Evolutionary conservation across 2,113 vertebrate species (phyloP), one percentile per base, ranked within the genome.

Genomic region (Cromileptes altivelis): DNA sequence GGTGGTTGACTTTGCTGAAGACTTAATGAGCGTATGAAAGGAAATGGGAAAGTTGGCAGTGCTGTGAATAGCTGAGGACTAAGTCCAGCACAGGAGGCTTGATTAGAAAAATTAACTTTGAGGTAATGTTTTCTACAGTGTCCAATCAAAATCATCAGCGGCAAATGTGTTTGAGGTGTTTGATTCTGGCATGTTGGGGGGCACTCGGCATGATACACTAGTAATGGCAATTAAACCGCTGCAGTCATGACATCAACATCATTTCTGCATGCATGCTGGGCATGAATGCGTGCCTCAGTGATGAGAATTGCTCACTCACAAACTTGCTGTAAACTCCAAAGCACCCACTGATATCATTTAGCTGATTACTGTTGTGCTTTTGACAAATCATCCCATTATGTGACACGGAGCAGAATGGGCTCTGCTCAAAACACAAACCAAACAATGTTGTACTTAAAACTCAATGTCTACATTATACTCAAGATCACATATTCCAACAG

Each of bases 1-100:
- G 72, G 74, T 76, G 72, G 65, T 67, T 85, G 71, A 86, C 69
- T 81, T 84, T 37, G 4, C 68, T 88, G 63, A 72, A 15, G 70
- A 86, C 74, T 86, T 77, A 89, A 83, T 85, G 72, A 88, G 63
- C 17, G 2, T 11, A 64, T 71, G 27, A 84, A 81, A 80, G 70
- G 53, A 90, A 85, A 92, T 88, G 77, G 84, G 70, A 75, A 84
- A 78, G 75, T 70, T 91, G 90, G 89, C 88, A 89, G 75, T 56
- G 62, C 70, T 49, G 57, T 45, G 56, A 80, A 30, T 40, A 74
- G 61, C 72, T 50, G 13, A 87, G 69, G 62, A 70, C 50, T 23
- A 62, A 50, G 74, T 88, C 67, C 75, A 76, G 85, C 75, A 78
- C 75, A 62, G 55, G 74, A 79, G 63, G 70, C 70, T 81, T 78